Conservation (phyloP, 2,888 invertebrate species). For the Tromatobia lineatoria region DNA sequence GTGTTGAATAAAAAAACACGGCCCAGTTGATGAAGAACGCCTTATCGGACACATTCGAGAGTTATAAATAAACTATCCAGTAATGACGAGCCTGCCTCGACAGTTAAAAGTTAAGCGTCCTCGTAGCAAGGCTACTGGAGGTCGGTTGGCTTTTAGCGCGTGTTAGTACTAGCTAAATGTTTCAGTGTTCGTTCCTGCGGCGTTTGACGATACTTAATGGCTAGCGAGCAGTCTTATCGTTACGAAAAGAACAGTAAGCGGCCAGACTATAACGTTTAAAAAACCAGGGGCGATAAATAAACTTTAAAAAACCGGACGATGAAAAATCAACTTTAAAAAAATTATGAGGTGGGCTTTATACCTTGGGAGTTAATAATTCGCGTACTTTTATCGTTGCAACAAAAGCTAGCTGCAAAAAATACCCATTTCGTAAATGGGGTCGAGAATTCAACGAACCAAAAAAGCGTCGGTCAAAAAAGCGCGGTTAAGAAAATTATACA, state of each 20-base stretch:
- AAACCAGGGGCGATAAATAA: too few species aligned
- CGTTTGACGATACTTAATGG: constrained; percentile 28
- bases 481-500: too few species aligned
- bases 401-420: too few species aligned
- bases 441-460: too few species aligned
- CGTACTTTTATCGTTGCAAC: too few species aligned
- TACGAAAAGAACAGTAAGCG: not conserved
- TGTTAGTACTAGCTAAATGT: constrained; percentile 52
- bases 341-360: too few species aligned
- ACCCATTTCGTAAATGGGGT: too few species aligned
- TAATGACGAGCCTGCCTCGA: constrained; percentile 33
- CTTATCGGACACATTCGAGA: constrained; percentile 26
- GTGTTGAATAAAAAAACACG: not conserved
- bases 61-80: constrained; percentile 53
- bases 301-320: too few species aligned
- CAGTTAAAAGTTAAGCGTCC: constrained; percentile 34
- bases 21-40: not conserved
- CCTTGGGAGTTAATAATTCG: too few species aligned
- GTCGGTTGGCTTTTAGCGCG: constrained; percentile 42
- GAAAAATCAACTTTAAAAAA: too few species aligned
- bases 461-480: too few species aligned
- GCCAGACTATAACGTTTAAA: not conserved
- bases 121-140: constrained; percentile 43
- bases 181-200: constrained; percentile 48
- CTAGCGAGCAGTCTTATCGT: constrained; percentile 1